Evolutionary conservation across 2,113 vertebrate species (phyloP), one percentile per base, ranked within the genome.

Genomic region (Zeus faber): DNA sequence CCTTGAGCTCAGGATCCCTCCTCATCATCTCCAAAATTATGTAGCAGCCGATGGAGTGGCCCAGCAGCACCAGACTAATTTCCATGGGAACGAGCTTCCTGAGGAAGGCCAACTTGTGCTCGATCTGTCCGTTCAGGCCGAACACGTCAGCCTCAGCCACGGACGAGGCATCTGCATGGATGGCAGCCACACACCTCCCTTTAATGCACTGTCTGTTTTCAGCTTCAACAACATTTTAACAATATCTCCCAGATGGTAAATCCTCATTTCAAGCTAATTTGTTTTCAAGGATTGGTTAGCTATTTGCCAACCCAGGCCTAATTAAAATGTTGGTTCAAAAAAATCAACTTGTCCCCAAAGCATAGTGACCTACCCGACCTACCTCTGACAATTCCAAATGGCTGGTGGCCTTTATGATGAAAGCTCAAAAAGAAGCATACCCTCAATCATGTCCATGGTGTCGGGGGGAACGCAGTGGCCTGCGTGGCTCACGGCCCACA

Each of bases 21-120:
- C 91, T 95, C 92, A 99, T 88, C 82, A 98, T 90, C 62, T 97
- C 89, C 66, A 99, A 87, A 47, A 90, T 87, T 33, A 98, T 84
- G 72, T 98, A 94, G 79, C 91, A 92, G 53, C 96, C 97, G 11
- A 98, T 89, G 11, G 97, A 98, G 84, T 98, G 95, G 56, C 94
- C 93, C 33, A 97, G 84, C 59, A 98, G 67, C 17, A 98, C 82
- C 58, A 98, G 82, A 25, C 88, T 90, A 57, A 88, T 88, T 21
- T 90, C 86, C 55, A 81, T 88, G 11, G 95, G 92, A 14, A 98
- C 91, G 0, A 91, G 88, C 54, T 87, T 78, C 73, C 64, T 89
- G 49, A 99, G 81, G 76, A 98, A 98, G 59, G 84, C 80, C 74
- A 97, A 62, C 58, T 98, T 99, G 85, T 99, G 96, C 51, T 97